These are phyloP conservation scores for Kryptolebias ocellatus DNA, from an alignment of 2,797 vertebrate species.

Conservation along the genomic window DNA sequence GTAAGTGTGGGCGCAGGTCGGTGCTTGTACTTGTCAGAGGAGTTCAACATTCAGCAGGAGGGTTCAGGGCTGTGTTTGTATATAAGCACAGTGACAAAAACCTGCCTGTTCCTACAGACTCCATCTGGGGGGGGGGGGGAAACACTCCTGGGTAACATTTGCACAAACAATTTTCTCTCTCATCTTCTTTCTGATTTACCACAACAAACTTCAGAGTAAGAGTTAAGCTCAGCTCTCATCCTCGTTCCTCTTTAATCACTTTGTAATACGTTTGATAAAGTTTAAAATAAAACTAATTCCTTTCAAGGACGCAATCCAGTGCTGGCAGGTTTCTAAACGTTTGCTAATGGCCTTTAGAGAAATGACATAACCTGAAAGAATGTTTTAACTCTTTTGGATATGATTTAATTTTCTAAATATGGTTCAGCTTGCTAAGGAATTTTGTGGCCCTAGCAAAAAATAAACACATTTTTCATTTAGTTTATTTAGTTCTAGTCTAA, in stretches of 20 bases:
- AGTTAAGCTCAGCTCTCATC: not conserved
- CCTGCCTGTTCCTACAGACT: conserved; percentile 12
- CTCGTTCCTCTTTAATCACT: not conserved
- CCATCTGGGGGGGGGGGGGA: conserved; percentile 19
- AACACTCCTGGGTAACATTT: conserved; percentile 10
- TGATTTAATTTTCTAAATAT: too few relatives aligned
- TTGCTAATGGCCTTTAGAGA: too few relatives aligned
- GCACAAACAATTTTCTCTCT: not conserved
- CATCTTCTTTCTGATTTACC: conserved; percentile 1
- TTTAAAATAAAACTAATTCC: conserved; percentile 15
- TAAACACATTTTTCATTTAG: too few relatives aligned
- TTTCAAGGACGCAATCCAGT: not conserved
- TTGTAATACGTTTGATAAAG: conserved; percentile 5
- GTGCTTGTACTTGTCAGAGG: conserved; percentile 31
- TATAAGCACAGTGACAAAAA: conserved; percentile 26
- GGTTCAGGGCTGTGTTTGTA: conserved; percentile 19
- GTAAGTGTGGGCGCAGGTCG: conserved; percentile 10
- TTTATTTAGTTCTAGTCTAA: too few relatives aligned
- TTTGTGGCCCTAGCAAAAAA: too few relatives aligned
- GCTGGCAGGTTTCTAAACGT: not conserved
- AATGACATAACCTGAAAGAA: too few relatives aligned
- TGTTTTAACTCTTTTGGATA: not conserved
- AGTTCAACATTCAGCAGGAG: conserved; percentile 32
- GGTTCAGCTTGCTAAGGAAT: too few relatives aligned
- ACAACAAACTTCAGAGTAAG: not conserved